Evolutionary conservation across 2,113 vertebrate genomes (phyloP).

Genomic region (Notechis scutatus): DNA sequence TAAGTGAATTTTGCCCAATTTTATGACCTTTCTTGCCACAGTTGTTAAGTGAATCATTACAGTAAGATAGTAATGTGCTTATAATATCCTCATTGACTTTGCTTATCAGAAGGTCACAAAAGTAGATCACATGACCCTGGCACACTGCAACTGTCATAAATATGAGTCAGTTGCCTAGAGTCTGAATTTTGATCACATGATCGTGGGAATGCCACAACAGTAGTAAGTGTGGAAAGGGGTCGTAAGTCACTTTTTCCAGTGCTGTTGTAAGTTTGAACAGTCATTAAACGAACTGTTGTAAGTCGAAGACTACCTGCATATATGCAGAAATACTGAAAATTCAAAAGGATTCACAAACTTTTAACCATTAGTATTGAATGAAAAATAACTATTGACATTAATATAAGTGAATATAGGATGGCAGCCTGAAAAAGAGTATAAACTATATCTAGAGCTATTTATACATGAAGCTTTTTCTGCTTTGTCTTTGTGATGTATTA

Average conservation of each 20-base stretch:
- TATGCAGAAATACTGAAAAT: not conserved
- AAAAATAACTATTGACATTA: not conserved
- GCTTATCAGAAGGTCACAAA: too few species aligned
- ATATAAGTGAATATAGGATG: not conserved
- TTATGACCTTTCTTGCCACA: not conserved
- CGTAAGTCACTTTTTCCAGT: too few species aligned
- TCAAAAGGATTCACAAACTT: not conserved
- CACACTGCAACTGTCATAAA: too few species aligned
- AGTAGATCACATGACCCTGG: too few species aligned
- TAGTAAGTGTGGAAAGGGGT: too few species aligned
- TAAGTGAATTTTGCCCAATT: not conserved
- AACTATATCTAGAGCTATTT: not conserved
- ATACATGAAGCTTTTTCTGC: not conserved
- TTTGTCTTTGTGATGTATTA: not conserved
- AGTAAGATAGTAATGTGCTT: not conserved
- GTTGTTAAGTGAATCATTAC: not conserved
- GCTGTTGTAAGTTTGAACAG: not conserved
- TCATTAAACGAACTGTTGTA: not conserved
- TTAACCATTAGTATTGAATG: not conserved
- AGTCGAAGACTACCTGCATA: not conserved
- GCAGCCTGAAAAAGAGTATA: not conserved
- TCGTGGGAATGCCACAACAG: too few species aligned
- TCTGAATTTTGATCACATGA: too few species aligned
- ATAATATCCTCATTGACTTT: not conserved
- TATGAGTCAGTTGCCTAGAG: too few species aligned